Percentiles rank a stretch among this genome's conserved stretches.
These are phyloP conservation scores for Drosophila nikananu DNA, from an alignment of 1,140 invertebrate species.

Conservation along the genomic window DNA sequence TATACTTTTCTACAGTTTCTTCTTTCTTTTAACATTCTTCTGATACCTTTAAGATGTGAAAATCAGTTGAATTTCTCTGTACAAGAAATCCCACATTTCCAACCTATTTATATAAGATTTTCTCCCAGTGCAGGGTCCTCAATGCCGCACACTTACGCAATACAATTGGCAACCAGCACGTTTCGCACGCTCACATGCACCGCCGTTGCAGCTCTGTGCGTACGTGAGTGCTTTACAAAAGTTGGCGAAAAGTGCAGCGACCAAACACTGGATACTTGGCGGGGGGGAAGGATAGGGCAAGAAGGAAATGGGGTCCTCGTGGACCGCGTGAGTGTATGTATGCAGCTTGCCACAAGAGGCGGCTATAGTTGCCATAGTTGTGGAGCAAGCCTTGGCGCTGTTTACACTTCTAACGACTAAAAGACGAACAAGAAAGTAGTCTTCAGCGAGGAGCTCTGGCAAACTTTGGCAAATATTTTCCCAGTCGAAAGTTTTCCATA, in stretches of 20 bases:
- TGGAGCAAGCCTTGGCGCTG: slow-evolving; percentile 17
- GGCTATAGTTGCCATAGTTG: slow-evolving; percentile 22
- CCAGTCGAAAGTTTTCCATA: slow-evolving; percentile 48
- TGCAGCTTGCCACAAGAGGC: slow-evolving; percentile 29
- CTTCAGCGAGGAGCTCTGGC: background rate
- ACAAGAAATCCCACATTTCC: too few relatives aligned
- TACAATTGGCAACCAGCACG: slow-evolving; percentile 60
- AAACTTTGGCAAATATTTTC: slow-evolving; percentile 38
- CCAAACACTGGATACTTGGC: slow-evolving; percentile 38
- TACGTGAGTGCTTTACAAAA: slow-evolving; percentile 69
- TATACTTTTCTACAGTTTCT: too few relatives aligned
- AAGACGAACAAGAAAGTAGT: slow-evolving; percentile 31
- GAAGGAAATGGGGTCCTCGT: slow-evolving; percentile 7
- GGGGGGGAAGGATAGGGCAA: background rate
- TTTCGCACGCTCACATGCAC: slow-evolving; percentile 37
- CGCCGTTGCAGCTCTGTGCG: slow-evolving; percentile 27
- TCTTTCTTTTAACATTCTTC: too few relatives aligned
- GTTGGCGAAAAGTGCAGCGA: slow-evolving; percentile 55
- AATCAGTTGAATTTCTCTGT: too few relatives aligned
- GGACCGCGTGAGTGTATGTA: slow-evolving; percentile 3
- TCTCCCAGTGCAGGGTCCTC: slow-evolving; percentile 20
- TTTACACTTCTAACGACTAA: slow-evolving; percentile 65
- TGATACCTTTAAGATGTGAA: too few relatives aligned
- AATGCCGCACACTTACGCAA: slow-evolving; percentile 62
- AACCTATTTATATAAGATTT: background rate